Conservation (phyloP, 1,140 invertebrate genomes). For the Brachionus plicatilis region DNA sequence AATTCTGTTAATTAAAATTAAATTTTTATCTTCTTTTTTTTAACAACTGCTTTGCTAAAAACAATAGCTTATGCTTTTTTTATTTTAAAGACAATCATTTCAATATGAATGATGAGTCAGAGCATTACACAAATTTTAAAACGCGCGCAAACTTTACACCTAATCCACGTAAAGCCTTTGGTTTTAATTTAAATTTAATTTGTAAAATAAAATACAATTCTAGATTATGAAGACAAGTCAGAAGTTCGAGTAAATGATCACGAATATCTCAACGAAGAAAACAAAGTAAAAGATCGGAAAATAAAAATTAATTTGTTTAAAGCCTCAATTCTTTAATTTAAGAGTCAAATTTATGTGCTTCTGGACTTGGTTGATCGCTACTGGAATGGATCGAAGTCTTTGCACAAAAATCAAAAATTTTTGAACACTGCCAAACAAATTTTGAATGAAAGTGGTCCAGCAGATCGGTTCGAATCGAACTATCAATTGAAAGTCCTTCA, state of each 20-base stretch:
- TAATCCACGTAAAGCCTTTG: conserved; percentile 13
- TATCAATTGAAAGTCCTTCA: conserved; percentile 28
- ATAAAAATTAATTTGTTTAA: not conserved
- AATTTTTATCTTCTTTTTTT: not conserved
- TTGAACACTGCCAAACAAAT: conserved; percentile 30
- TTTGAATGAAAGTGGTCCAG: conserved; percentile 31
- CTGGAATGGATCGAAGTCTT: conserved; percentile 55
- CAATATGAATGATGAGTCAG: conserved; percentile 9
- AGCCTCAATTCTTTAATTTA: not conserved
- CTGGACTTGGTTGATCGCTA: conserved; percentile 53
- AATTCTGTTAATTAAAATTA: not conserved
- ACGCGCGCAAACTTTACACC: conserved; percentile 15
- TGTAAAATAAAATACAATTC: not conserved
- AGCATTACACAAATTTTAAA: conserved; percentile 15
- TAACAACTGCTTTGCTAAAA: not conserved
- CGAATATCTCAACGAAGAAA: not conserved
- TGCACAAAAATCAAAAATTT: conserved; percentile 54
- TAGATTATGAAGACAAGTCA: not conserved
- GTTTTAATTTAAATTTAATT: not conserved
- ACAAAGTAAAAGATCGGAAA: not conserved
- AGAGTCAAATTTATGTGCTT: conserved; percentile 26
- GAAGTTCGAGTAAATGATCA: not conserved
- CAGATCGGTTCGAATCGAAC: conserved; percentile 41
- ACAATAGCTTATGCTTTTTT: conserved; percentile 10
- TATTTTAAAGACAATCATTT: conserved; percentile 20